Evolutionary conservation across 2,797 vertebrate species (phyloP), one percentile per base, ranked within the genome.

Genomic region (Neosilurus hyrtlii): DNA sequence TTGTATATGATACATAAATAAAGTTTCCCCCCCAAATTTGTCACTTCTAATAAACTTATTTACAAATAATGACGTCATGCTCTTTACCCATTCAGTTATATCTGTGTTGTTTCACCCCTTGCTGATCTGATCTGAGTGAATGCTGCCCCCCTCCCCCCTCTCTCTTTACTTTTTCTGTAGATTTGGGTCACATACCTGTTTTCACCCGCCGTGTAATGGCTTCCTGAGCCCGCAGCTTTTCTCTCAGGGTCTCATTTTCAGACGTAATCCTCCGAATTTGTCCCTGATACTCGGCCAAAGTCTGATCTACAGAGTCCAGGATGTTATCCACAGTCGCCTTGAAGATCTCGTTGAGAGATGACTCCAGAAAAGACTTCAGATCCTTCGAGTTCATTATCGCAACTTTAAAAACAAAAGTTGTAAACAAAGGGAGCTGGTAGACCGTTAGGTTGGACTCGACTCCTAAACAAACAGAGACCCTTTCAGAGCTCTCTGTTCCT

Each of bases 281-380:
- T 1, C 88, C 90, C 84, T 92, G 92, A 59, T 93, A 94, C 80
- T 93, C 93, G 2, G 88, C 87, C 86, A 95, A 84, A n/a, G 92
- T 94, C 86, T 90, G 88, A 56, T 94, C 93, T 77, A 95, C 94
- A 0, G 93, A 94, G 54, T 92, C 91, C 88, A 95, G 86, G 66
- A 95, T 94, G 87, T 95, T 93, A 77, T 83, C 90, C 63, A 95
- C 94, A 0, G 94, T 94, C 68, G 92, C 93, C 70, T 89, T 92
- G 15, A 95, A 95, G 68, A 95, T 94, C 88, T 93, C 90, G 70
- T 94, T 94, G 10, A 95, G 85, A n/a, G 94, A 94, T 0, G 91
- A 92, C 84, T 94, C 92, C 49, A 94, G 87, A 65, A 92, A 89
- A 22, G 84, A 35, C 77, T 93, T 95, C 75, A 94, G 89, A 49